Conservation (phyloP, 2,797 vertebrate species). For the Oophaga sylvatica region DNA sequence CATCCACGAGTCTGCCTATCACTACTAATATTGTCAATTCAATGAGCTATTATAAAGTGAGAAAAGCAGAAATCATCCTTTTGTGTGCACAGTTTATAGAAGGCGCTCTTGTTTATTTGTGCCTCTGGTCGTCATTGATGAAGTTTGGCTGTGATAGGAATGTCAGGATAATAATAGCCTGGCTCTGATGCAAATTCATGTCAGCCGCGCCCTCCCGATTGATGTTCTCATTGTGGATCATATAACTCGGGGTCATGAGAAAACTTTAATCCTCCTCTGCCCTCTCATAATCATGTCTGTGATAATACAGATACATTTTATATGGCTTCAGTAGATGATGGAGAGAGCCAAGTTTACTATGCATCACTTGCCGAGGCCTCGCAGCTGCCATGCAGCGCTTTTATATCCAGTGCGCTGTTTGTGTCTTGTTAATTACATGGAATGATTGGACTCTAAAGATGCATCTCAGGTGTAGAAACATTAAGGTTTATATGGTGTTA, state of each 20-base stretch:
- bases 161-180: conserved; percentile 35
- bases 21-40: no score
- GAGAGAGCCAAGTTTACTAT: conserved; percentile 47
- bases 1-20: no score
- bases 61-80: not conserved
- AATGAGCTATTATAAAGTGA: not conserved
- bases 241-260: conserved; percentile 54
- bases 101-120: not conserved
- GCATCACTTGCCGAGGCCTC: conserved; percentile 27
- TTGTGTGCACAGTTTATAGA: not conserved
- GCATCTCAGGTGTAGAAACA: conserved; percentile 42
- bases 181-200: conserved; percentile 22
- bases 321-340: conserved; percentile 39
- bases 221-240: conserved; percentile 51
- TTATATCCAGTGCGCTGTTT: not conserved
- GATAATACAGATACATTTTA: conserved; percentile 58
- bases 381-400: conserved; percentile 2
- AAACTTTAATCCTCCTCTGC: conserved; percentile 56
- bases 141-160: conserved; percentile 29
- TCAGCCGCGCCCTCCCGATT: conserved; percentile 39
- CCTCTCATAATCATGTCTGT: conserved; percentile 53
- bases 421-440: conserved; percentile 31
- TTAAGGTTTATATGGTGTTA: conserved; percentile 28
- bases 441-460: not conserved
- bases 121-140: conserved; percentile 24